phyloP scores from a whole-genome alignment of 2,888 invertebrate genomes.

The Apodemia hepburni region DNA sequence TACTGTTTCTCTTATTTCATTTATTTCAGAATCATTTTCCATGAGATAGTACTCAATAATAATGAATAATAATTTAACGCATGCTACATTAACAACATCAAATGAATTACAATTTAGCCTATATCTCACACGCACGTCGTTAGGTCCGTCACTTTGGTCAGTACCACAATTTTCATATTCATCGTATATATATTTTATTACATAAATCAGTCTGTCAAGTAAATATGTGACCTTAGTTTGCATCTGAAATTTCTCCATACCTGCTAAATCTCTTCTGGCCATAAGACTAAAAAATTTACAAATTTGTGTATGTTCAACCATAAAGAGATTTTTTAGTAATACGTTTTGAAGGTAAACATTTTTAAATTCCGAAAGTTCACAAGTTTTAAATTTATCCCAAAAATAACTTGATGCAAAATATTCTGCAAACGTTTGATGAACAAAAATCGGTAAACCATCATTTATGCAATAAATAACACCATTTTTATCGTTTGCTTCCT shows the following conservation, averaged over 20 bases:
- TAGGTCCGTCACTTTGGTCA: not conserved
- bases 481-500: not conserved
- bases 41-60: not conserved
- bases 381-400: slow-evolving; percentile 8
- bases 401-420: slow-evolving; percentile 9
- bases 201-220: not conserved
- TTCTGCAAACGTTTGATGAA: not conserved
- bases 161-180: slow-evolving; percentile 9
- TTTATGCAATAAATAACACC: not conserved
- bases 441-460: not conserved
- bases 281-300: slow-evolving; percentile 2
- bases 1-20: slow-evolving; percentile 1
- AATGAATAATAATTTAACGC: not conserved
- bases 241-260: not conserved
- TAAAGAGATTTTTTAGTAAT: not conserved
- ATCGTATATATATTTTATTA: not conserved
- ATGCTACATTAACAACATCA: not conserved
- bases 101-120: not conserved
- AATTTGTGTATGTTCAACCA: not conserved
- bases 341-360: not conserved
- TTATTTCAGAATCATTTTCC: not conserved
- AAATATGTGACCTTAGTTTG: not conserved
- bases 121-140: not conserved
- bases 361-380: not conserved
- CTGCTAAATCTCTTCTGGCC: not conserved